Base-by-base conservation (phyloP, 2,113 vertebrate species). In the Ranitomeya variabilis region DNA sequence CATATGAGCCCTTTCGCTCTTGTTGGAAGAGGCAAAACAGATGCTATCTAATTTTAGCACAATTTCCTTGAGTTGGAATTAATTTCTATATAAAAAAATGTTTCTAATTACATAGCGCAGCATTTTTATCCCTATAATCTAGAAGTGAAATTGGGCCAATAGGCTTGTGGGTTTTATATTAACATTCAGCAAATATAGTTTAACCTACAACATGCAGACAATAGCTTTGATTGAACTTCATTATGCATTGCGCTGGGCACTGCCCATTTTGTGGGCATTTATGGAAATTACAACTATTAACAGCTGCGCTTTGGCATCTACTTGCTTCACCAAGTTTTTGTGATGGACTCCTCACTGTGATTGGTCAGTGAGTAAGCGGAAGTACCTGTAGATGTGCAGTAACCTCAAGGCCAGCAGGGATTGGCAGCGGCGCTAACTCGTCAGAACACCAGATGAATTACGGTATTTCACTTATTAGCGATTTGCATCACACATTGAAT, bases 401-500 rank as follows among this genome's bases (percentile, higher is more conserved):
- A 26, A 16, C 37, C 18, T 19, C 5, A 14, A 74, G 71, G 15
- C 11, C 73, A 76, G 73, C 37, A 51, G 0, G 37, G 23, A 51
- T 1, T 21, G 45, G 16, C 37, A 52, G 37, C 73, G 19, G 2
- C 12, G 45, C 12, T 19, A 21, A 21, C 45, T 74, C 7, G 9
- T 76, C 45, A 76, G 7, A 76, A 76, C 13, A 16, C 45, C 15
- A 71, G 4, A 76, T 0, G 5, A 4, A 52, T 76, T 76, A 5
- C 37, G 37, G 37, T 5, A 76, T 52, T 52, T 76, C 73, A 4
- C 18, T 52, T 76, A 76, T 21, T 12, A 21, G 45, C 9, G 2
- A 76, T 76, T 76, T 51, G 45, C 45, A 76, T 76, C 73, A 76
- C 73, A 76, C 21, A 52, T 52, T 51, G 73, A 76, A 76, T 52